Percentiles rank a stretch among this genome's conserved stretches.
Evolutionary conservation across 2,797 vertebrate genomes (phyloP).

Genomic region (Rhinichthys osculus): DNA sequence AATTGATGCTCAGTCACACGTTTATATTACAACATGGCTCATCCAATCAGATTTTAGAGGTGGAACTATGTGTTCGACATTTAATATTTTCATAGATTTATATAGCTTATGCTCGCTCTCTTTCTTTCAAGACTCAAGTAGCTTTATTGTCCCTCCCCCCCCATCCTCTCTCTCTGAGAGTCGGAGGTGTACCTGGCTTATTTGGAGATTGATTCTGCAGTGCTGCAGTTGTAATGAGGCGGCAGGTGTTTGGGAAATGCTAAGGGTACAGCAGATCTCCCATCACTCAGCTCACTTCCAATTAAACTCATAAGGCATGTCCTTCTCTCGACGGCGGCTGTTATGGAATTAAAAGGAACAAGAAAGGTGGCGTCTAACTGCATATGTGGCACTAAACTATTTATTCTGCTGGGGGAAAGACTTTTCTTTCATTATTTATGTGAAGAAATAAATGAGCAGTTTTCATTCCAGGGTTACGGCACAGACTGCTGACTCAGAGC

Average conservation of each 20-base stretch:
- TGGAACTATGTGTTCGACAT: neutral
- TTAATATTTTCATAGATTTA: neutral
- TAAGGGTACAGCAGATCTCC: conserved; percentile 47
- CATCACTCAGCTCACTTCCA: conserved; percentile 44
- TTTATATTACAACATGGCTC: neutral
- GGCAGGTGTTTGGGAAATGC: conserved; percentile 58
- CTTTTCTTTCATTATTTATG: conserved; percentile 54
- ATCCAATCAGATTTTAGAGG: neutral
- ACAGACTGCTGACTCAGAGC: conserved; percentile 50
- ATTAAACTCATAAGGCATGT: conserved; percentile 39
- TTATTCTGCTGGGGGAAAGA: conserved; percentile 44
- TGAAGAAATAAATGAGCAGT: conserved; percentile 51
- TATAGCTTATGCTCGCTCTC: neutral
- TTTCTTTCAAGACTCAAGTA: neutral
- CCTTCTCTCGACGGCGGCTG: conserved; percentile 40
- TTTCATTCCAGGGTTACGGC: conserved; percentile 39
- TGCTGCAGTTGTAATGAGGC: conserved; percentile 54
- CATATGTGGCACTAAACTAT: conserved; percentile 51
- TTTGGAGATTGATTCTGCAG: conserved; percentile 49
- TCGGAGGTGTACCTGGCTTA: conserved; percentile 35
- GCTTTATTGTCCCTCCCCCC: conserved; percentile 16
- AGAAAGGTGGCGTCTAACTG: conserved; percentile 31
- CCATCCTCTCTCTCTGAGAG: neutral
- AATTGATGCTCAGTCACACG: neutral
- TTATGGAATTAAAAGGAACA: conserved; percentile 56